Conservation (phyloP, 2,113 vertebrate genomes). For the Trachemys scripta region DNA sequence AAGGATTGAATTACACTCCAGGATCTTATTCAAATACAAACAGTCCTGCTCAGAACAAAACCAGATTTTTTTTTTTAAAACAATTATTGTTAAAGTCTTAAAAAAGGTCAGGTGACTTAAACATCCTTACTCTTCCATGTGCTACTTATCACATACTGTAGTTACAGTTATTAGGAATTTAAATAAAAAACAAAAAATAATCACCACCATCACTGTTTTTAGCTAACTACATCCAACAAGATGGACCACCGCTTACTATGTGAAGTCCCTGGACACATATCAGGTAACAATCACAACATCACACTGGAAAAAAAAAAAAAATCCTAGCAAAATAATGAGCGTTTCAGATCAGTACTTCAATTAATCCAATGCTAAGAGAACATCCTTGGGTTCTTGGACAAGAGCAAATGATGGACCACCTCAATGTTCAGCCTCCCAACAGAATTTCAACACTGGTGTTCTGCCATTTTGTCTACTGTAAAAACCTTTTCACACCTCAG, state of each 20-base stretch:
- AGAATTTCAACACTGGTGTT: constrained; percentile 45
- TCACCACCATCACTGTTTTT: constrained; percentile 46
- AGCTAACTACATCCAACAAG: constrained; percentile 70
- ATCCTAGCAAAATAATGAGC: constrained; percentile 52
- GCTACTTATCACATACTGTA: constrained; percentile 73
- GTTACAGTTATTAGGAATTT: constrained; percentile 75
- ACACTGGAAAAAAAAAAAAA: constrained; percentile 63
- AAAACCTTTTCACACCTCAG: background rate
- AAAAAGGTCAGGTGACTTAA: constrained; percentile 72
- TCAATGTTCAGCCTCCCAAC: constrained; percentile 41
- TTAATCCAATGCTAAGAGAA: constrained; percentile 50
- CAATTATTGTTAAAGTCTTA: constrained; percentile 77
- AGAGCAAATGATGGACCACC: background rate
- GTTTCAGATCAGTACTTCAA: constrained; percentile 61
- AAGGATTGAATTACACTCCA: constrained; percentile 74
- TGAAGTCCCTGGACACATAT: constrained; percentile 41
- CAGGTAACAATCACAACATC: constrained; percentile 67
- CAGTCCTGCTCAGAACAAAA: constrained; percentile 70
- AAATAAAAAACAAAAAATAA: constrained; percentile 63
- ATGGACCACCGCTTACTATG: constrained; percentile 55
- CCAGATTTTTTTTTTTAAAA: constrained; percentile 75
- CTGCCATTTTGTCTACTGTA: background rate
- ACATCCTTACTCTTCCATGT: constrained; percentile 55
- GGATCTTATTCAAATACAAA: constrained; percentile 77
- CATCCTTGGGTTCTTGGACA: background rate